Base-by-base conservation (phyloP, 92 coral and sea anemone genomes). In the Porites rus region DNA sequence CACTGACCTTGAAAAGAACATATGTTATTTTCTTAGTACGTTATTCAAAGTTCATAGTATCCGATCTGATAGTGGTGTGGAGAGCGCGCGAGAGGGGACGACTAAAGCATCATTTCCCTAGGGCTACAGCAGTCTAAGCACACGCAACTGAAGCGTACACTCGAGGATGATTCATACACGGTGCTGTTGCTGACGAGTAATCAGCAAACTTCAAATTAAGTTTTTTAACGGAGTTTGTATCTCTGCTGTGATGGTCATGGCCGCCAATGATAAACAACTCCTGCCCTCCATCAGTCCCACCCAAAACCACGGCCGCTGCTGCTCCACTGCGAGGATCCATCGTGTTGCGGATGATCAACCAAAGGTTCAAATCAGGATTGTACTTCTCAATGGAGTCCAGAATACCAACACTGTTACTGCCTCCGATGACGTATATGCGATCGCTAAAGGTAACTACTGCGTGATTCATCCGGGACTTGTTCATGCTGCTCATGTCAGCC, bases 251-350 rank as follows among this genome's bases (percentile, higher is more conserved):
- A 67, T 90, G 90, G 51, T 97, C 99, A 13, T 97, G 99, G 1
- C 99, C 99, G 1, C 99, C 99, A 3, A 97, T 91, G 59, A 97
- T 97, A 89, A 92, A 97, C 71, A 97, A 80, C 38, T 93, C 99
- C 78, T 95, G 98, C 8, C 86, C 93, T 14, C 93, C 94, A 18
- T 94, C 98, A 19, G 90, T 89, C 11, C 92, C 91, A 12, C 92
- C 93, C 60, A 92, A 86, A 73, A 96, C 94, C 7, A 93, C 98
- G 6, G 95, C 94, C 1, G 93, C 92, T 7, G 93, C 84, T 0
- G 95, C 97, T 3, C 99, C 99, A 51, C 96, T 93, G 61, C 99
- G 92, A 3, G 99, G 99, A 72, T 90, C 98, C 94, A 97, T 90
- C 0, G 98, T 93, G 63, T 97, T 97, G n/a, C 99, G 96, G 78